Base-by-base conservation (phyloP, 37 sponge, comb jelly and placozoan genomes). In the Amphimedon queenslandica region DNA sequence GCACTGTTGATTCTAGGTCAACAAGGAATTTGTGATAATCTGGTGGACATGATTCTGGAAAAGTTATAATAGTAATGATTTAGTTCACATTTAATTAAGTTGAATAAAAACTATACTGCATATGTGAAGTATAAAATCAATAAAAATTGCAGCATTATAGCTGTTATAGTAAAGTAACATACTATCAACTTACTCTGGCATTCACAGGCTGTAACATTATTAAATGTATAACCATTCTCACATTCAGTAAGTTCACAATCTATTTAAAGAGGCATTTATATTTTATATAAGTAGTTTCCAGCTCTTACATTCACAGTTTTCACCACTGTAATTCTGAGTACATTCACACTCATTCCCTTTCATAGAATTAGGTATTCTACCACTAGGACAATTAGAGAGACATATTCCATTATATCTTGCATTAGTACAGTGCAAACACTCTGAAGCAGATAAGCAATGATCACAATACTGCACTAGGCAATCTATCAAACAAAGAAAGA, bases 281-380 rank as follows among this genome's bases (percentile, higher is more conserved):
- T 18, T 8, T 47, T 47, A 47, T n/a, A n/a, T n/a, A n/a, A n/a
- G n/a, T n/a, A 18, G 53, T 47, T 13, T 47, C 53, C 13, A 47
- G n/a, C n/a, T n/a, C 53, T 47, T 18, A 47, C 53, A 8, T 47
- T 8, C 13, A 60, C 61, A 60, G 21, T 60, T 60, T 25, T 6
- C 25, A 42, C 29, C 24, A 41, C 33, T 11, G 31, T 23, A 41
- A 10, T 16, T 41, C 28, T 2, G 11, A 25, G 29, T 11, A 29
- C 55, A 41, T 1, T 51, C 71, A 70, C 53, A 30, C 71, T 70
- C 55, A 25, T 47, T 51, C 10, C 56, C 71, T 41, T 37, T 25
- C 51, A 42, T 30, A 43, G 71, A 29, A 70, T 41, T 70, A 41
- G 55, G 71, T 10, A 51, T 41, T 28, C 28, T 32, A 32, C 33